A percentile compares a stretch with the other conserved stretches of the same genome.
Evolutionary conservation across 2,113 vertebrate species (phyloP).

Genomic region (Columba janthina): DNA sequence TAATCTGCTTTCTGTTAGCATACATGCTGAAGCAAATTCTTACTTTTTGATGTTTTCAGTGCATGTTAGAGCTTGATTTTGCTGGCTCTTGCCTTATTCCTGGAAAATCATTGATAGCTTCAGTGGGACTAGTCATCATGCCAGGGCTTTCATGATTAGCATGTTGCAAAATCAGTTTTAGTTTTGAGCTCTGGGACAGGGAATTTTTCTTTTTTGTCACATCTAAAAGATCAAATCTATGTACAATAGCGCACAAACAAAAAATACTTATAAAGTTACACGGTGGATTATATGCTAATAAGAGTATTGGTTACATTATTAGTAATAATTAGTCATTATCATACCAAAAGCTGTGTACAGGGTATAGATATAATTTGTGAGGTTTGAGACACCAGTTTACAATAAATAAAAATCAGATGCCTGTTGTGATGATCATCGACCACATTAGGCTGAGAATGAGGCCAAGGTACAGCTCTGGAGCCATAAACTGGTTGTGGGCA

Average conservation of each 20-base stretch:
- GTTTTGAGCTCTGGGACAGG: not conserved
- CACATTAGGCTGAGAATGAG: not conserved
- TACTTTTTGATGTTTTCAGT: conserved; percentile 3
- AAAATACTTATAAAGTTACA: not conserved
- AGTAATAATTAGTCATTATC: not conserved
- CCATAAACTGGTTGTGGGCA: not conserved
- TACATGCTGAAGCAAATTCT: not conserved
- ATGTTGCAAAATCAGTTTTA: not conserved
- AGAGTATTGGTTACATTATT: not conserved
- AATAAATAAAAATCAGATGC: not conserved
- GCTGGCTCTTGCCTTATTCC: not conserved
- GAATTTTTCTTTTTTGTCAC: not conserved
- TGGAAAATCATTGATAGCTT: not conserved
- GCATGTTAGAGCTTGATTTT: conserved; percentile 19
- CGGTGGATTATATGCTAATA: not conserved
- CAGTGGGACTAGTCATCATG: not conserved
- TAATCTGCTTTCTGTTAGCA: not conserved
- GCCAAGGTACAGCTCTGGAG: not conserved
- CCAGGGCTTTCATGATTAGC: not conserved
- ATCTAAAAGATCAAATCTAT: not conserved
- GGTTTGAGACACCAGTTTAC: not conserved
- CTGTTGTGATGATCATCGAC: not conserved
- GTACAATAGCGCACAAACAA: not conserved
- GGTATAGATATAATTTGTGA: not conserved
- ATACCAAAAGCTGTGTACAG: not conserved